These are phyloP conservation scores for Enhydra lutris DNA, from an alignment of 2,113 vertebrate species.

Conservation along the genomic window DNA sequence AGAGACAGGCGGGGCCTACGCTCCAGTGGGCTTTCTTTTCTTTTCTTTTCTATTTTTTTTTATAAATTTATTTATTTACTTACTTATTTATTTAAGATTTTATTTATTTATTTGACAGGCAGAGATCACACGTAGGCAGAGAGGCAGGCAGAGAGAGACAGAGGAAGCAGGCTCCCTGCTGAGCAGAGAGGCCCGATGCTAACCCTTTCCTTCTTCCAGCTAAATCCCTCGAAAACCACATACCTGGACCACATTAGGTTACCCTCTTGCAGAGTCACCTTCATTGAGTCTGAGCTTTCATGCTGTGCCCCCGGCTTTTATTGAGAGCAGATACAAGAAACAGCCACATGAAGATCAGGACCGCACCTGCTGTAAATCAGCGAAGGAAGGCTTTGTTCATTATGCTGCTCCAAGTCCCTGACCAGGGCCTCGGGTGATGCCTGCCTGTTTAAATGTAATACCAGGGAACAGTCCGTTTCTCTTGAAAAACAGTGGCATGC, in stretches of 20 bases:
- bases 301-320: conserved; percentile 33
- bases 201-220: not conserved
- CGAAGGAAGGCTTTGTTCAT: not conserved
- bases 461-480: not conserved
- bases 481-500: not conserved
- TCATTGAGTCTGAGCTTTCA: conserved; percentile 40
- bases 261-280: not conserved
- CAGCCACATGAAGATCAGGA: not conserved
- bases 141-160: no score
- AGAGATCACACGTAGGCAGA: no score
- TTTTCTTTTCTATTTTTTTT: not conserved
- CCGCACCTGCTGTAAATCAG: conserved; percentile 34
- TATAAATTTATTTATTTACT: no score
- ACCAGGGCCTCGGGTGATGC: not conserved
- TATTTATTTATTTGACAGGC: no score
- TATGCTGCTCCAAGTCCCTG: not conserved
- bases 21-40: not conserved
- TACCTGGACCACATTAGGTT: not conserved
- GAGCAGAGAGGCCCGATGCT: not conserved
- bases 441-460: not conserved
- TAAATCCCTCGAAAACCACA: conserved; percentile 32
- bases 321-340: conserved; percentile 48
- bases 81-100: no score
- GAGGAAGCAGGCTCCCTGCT: no score
- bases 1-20: not conserved